Evolutionary conservation across 1,140 invertebrate species (phyloP).

Genomic region (Diachasma alloeum): DNA sequence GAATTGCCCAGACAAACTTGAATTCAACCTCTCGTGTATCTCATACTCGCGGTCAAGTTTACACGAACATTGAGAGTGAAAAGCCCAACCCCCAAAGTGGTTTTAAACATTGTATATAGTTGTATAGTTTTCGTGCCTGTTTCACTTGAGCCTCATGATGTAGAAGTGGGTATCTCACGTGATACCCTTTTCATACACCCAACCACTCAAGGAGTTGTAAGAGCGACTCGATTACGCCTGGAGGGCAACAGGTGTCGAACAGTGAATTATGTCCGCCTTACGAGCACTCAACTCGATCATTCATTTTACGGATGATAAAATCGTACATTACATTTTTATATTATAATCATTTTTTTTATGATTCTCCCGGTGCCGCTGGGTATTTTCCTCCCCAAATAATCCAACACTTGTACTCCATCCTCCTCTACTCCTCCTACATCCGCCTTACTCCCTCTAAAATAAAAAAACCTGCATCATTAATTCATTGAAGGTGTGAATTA

Average conservation of each 20-base stretch:
- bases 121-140: not conserved
- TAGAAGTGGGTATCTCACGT: constrained; percentile 4
- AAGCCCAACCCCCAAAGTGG: not conserved
- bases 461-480: not conserved
- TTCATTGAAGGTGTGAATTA: too few species aligned
- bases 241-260: constrained; percentile 27
- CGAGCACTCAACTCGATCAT: constrained; percentile 7
- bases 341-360: not conserved
- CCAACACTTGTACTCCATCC: not conserved
- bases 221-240: constrained; percentile 16
- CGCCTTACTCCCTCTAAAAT: not conserved
- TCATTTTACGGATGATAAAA: constrained; percentile 22
- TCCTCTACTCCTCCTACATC: not conserved
- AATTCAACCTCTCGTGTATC: not conserved
- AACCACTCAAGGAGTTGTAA: not conserved
- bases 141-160: not conserved
- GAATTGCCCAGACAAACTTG: not conserved
- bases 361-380: not conserved
- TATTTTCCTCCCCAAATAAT: constrained; percentile 1
- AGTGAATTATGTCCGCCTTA: constrained; percentile 26
- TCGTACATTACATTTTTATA: constrained; percentile 8
- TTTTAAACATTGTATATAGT: not conserved
- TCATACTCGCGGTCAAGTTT: constrained; percentile 18
- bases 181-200: not conserved
- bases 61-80: not conserved